These are phyloP conservation scores for Phylloscopus trochilus DNA, from an alignment of 2,113 vertebrate genomes.

Conservation along the genomic window DNA sequence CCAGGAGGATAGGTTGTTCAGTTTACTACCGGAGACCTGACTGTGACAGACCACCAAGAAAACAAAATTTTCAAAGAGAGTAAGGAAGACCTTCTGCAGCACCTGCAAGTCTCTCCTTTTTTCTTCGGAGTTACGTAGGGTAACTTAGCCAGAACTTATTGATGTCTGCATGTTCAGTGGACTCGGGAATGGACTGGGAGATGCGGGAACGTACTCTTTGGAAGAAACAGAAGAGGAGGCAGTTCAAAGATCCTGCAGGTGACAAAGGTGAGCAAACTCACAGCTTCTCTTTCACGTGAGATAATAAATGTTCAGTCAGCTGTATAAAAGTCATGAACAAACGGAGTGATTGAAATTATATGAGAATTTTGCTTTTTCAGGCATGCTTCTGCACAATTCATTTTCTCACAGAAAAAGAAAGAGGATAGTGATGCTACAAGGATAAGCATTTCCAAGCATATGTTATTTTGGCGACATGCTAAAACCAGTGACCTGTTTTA, in stretches of 20 bases:
- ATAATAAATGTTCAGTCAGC: constrained; percentile 30
- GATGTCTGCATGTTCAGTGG: constrained; percentile 5
- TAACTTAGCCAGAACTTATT: constrained; percentile 59
- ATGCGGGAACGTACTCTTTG: not conserved
- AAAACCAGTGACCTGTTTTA: not conserved
- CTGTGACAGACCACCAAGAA: constrained; percentile 27
- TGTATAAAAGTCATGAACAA: constrained; percentile 16
- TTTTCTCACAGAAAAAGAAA: not conserved
- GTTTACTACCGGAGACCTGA: constrained; percentile 51
- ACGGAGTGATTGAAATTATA: not conserved
- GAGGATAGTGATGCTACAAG: not conserved
- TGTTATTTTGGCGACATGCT: not conserved
- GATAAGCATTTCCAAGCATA: not conserved
- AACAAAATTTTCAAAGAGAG: not conserved
- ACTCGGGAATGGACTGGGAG: not conserved
- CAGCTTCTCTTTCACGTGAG: constrained; percentile 8
- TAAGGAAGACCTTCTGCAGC: not conserved
- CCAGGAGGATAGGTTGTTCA: constrained; percentile 55
- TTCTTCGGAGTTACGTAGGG: not conserved
- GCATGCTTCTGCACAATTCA: not conserved
- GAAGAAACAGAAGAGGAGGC: constrained; percentile 27
- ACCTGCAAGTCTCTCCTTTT: not conserved
- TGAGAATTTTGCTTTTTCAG: constrained; percentile 12
- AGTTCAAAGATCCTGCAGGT: constrained; percentile 54
- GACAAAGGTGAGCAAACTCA: constrained; percentile 56